These are phyloP conservation scores for Unio pictorum DNA, from an alignment of 2,888 invertebrate species.

Conservation along the genomic window DNA sequence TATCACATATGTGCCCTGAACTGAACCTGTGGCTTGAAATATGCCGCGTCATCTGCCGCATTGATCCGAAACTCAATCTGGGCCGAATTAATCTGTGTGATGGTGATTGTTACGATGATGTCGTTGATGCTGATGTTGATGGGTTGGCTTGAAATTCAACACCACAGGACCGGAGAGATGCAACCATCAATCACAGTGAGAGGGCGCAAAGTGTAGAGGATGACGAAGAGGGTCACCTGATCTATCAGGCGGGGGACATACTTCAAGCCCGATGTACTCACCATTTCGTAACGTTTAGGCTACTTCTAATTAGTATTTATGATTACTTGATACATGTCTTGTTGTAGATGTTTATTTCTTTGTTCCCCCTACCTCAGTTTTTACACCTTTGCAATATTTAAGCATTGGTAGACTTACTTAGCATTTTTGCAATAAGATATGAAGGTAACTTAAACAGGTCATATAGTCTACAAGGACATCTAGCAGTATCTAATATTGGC, in stretches of 20 bases:
- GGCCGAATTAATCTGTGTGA: slow-evolving; percentile 2
- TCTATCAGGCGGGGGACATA: slow-evolving; percentile 98
- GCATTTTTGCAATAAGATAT: no score
- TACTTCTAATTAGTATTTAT: slow-evolving; percentile 31
- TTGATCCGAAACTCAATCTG: slow-evolving; percentile 2
- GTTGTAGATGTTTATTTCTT: slow-evolving; percentile 3
- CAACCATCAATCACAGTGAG: slow-evolving; percentile 39
- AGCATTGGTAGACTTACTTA: background rate
- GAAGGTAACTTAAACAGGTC: no score
- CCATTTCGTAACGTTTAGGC: slow-evolving; percentile 60
- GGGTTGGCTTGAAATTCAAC: slow-evolving; percentile 19
- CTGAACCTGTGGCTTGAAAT: slow-evolving; percentile 41
- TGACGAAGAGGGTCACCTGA: slow-evolving; percentile 99
- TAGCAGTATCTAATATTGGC: no score
- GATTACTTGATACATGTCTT: background rate
- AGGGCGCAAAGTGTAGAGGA: slow-evolving; percentile 90
- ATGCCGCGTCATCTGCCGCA: slow-evolving; percentile 8
- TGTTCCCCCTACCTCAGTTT: background rate
- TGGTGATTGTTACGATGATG: slow-evolving; percentile 12
- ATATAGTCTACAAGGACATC: no score
- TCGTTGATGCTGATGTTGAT: slow-evolving; percentile 6
- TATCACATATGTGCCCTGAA: slow-evolving; percentile 55
- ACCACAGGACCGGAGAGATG: slow-evolving; percentile 28
- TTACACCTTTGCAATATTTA: background rate
- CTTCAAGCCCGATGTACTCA: slow-evolving; percentile 94